Conservation (phyloP, 2,888 invertebrate species). For the Taphrorychus bicolor region DNA sequence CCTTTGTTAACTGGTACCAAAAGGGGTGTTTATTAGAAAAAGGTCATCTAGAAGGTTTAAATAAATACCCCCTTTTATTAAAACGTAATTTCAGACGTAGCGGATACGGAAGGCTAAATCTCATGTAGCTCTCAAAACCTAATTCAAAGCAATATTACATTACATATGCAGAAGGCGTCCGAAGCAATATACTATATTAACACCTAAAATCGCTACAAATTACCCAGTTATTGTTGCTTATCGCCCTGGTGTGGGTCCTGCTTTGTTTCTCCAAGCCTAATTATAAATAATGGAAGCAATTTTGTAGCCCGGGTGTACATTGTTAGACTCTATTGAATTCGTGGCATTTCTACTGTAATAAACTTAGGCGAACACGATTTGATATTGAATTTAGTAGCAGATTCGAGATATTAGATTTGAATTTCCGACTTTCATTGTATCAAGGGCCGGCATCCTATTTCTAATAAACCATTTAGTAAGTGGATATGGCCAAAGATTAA, state of each 20-base stretch:
- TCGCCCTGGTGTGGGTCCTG: slow-evolving; percentile 2
- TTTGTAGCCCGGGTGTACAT: slow-evolving; percentile 3
- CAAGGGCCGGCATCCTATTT: no score
- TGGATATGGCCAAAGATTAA: no score
- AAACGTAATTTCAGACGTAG: no score
- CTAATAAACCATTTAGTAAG: no score
- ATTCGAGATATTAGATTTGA: background rate
- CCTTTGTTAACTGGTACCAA: no score
- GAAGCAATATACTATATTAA: slow-evolving; percentile 2
- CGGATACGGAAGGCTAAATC: no score
- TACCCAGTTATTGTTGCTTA: slow-evolving; percentile 8
- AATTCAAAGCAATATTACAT: background rate
- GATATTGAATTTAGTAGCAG: background rate
- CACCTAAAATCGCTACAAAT: slow-evolving; percentile 8
- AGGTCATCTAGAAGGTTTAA: no score
- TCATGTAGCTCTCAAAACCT: no score
- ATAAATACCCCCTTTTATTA: no score
- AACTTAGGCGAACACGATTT: background rate
- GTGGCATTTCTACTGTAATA: background rate
- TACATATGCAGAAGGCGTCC: background rate
- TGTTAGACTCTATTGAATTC: slow-evolving; percentile 7
- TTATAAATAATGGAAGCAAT: slow-evolving; percentile 9
- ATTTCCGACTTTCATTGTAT: background rate
- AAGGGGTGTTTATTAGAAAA: no score
- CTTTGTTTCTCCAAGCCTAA: slow-evolving; percentile 8